Evolutionary conservation across 1,140 invertebrate species (phyloP).

Genomic region (Maniola jurtina): DNA sequence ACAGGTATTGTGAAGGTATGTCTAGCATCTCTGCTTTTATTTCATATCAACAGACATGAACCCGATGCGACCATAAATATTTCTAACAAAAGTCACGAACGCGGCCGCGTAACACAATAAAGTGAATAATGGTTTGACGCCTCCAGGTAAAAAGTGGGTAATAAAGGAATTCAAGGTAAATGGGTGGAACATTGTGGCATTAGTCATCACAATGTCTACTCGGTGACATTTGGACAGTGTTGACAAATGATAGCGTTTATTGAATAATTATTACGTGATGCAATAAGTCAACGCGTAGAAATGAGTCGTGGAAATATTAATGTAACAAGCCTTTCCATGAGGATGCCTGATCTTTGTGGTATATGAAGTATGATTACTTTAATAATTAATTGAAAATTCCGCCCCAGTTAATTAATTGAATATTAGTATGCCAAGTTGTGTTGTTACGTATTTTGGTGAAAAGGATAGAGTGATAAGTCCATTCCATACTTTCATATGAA

Average conservation of each 20-base stretch:
- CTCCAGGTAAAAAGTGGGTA: constrained; percentile 67
- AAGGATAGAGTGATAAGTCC: too few species aligned
- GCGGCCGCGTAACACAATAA: constrained; percentile 50
- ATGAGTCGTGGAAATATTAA: neutral
- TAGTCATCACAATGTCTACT: constrained; percentile 70
- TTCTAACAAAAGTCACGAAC: constrained; percentile 44
- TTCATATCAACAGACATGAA: neutral
- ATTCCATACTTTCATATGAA: too few species aligned
- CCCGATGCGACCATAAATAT: constrained; percentile 13
- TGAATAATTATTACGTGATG: constrained; percentile 65
- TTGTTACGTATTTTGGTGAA: too few species aligned
- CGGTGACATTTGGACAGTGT: constrained; percentile 63
- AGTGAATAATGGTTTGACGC: constrained; percentile 62
- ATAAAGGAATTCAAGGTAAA: constrained; percentile 62
- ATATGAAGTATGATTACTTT: too few species aligned
- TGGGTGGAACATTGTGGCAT: constrained; percentile 66
- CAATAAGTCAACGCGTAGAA: neutral
- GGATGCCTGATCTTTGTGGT: too few species aligned
- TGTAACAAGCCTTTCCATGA: neutral
- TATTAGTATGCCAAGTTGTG: too few species aligned
- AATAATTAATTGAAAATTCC: too few species aligned
- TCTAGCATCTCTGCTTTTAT: neutral
- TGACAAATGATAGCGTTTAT: constrained; percentile 73
- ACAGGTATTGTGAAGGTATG: neutral
- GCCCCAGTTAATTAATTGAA: too few species aligned